phyloP scores from a whole-genome alignment of 2,888 invertebrate species.

The Drosophila neotestacea region DNA sequence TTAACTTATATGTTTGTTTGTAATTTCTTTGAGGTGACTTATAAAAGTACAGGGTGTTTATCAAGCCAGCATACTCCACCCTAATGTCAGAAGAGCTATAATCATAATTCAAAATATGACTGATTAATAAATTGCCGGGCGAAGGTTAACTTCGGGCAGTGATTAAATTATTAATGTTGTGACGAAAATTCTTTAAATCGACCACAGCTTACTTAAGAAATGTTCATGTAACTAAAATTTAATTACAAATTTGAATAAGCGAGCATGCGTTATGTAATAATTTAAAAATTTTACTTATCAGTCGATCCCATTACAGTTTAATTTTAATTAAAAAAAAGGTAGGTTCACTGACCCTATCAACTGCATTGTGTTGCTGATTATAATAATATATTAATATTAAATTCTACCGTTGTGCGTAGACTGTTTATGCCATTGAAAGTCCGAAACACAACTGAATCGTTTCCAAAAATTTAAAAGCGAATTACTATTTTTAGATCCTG shows the following conservation, averaged over 20 bases:
- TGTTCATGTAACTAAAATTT: neutral
- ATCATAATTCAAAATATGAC: constrained; percentile 10
- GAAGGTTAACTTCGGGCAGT: constrained; percentile 35
- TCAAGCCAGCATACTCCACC: neutral
- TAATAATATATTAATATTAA: constrained; percentile 17
- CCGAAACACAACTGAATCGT: constrained; percentile 49
- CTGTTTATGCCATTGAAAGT: constrained; percentile 33
- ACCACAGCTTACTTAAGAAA: constrained; percentile 15
- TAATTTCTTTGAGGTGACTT: too few relatives aligned
- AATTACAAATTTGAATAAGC: neutral
- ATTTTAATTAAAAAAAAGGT: constrained; percentile 9
- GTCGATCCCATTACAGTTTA: constrained; percentile 9
- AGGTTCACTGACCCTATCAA: constrained; percentile 47
- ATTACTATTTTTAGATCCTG: too few relatives aligned
- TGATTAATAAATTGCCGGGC: constrained; percentile 22
- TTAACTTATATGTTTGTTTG: neutral
- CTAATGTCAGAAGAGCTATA: neutral
- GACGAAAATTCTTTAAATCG: constrained; percentile 20
- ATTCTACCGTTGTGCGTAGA: constrained; percentile 5
- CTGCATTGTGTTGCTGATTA: constrained; percentile 34
- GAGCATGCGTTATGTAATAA: neutral
- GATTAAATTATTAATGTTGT: constrained; percentile 39
- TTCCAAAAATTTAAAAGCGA: constrained; percentile 22
- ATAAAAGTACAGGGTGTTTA: neutral
- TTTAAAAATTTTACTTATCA: constrained; percentile 32